These are phyloP conservation scores for Neosalanx taihuensis DNA, from an alignment of 2,797 vertebrate species.

Conservation along the genomic window DNA sequence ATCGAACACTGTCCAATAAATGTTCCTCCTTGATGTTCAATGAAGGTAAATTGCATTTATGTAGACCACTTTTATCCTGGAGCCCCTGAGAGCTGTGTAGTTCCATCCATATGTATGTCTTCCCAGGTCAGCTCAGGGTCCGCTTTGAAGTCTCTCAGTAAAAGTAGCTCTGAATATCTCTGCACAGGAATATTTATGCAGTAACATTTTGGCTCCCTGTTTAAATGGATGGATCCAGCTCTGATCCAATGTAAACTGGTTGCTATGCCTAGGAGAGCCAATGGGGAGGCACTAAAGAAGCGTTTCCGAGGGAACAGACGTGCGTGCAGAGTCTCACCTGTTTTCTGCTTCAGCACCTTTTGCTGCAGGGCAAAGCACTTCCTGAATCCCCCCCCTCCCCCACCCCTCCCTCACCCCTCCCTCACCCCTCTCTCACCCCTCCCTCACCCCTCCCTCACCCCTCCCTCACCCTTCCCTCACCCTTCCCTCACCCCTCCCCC, in stretches of 20 bases:
- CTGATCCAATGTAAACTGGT: conserved; percentile 45
- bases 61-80: conserved; percentile 33
- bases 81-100: conserved; percentile 34
- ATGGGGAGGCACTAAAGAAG: conserved; percentile 31
- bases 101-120: conserved; percentile 46
- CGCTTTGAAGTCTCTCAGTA: conserved; percentile 45
- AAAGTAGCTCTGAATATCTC: conserved; percentile 17
- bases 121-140: conserved; percentile 32
- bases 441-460: conserved; percentile 15
- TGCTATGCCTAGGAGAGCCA: conserved; percentile 22
- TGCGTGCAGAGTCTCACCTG: conserved; percentile 49
- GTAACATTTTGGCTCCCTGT: conserved; percentile 4
- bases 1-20: neutral
- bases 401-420: conserved; percentile 4
- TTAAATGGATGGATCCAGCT: conserved; percentile 22
- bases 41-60: conserved; percentile 25
- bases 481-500: conserved; percentile 19
- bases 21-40: conserved; percentile 5
- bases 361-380: conserved; percentile 27
- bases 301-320: conserved; percentile 42
- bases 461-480: neutral
- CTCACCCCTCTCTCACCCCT: conserved; percentile 13
- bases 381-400: conserved; percentile 29
- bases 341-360: conserved; percentile 34
- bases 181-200: conserved; percentile 25